These are phyloP conservation scores for Bombyx mandarina DNA, from an alignment of 1,140 invertebrate species.

Conservation along the genomic window DNA sequence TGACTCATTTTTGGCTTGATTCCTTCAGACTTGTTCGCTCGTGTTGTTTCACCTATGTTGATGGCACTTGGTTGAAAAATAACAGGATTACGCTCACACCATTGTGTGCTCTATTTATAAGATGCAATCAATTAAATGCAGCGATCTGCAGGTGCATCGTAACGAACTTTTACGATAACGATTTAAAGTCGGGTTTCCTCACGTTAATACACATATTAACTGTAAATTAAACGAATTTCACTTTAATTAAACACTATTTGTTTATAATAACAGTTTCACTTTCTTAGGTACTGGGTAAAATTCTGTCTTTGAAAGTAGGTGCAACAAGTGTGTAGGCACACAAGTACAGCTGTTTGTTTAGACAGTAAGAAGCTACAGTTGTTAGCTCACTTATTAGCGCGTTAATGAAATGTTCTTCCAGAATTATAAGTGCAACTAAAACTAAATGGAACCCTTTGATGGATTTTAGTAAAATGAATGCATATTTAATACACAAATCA, in stretches of 20 bases:
- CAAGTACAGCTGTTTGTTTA: constrained; percentile 38
- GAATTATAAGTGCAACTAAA: too few species aligned
- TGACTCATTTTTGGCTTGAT: constrained; percentile 61
- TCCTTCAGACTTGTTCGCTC: constrained; percentile 31
- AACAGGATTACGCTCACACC: constrained; percentile 40
- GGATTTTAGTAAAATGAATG: too few species aligned
- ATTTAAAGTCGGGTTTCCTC: constrained; percentile 38
- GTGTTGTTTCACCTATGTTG: constrained; percentile 29
- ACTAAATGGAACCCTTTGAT: too few species aligned
- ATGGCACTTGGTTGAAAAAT: constrained; percentile 30
- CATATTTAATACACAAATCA: too few species aligned
- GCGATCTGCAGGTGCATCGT: constrained; percentile 59
- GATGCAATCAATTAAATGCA: constrained; percentile 34
- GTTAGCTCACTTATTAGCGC: too few species aligned
- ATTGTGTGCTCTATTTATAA: constrained; percentile 28
- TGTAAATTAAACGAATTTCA: constrained; percentile 40
- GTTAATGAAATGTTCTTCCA: too few species aligned
- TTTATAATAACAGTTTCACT: constrained; percentile 28
- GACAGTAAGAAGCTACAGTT: constrained; percentile 7
- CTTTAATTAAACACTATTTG: constrained; percentile 4
- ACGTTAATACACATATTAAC: constrained; percentile 38
- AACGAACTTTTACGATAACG: constrained; percentile 40
- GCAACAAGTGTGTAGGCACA: constrained; percentile 54
- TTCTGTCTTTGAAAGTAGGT: constrained; percentile 61
- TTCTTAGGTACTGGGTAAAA: constrained; percentile 57